Base-by-base conservation (phyloP, 2,888 invertebrate genomes). In the Villa cingulata region DNA sequence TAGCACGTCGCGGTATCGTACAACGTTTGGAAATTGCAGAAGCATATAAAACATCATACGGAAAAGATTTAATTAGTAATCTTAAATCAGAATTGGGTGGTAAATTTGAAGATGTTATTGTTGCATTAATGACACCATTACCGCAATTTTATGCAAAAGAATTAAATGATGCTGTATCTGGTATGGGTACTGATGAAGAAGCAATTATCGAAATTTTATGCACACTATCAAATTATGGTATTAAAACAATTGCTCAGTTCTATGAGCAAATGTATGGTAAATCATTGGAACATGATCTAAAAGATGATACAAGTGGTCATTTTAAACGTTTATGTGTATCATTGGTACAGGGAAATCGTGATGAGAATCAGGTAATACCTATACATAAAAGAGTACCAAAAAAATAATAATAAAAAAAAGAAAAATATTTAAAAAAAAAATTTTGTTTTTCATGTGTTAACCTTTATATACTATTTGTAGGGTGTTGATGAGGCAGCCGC, bases 291-390 rank as follows among this genome's bases (percentile, higher is more conserved):
- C 80, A 80, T 9, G 91, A 91, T 63, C 72, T 95, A 57, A 85
- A 85, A 63, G 87, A 85, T 44, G 96, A 96, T 66, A 92, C 94
- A 9, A 91, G 91, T 14, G 95, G 95, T n/a, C 86, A 90, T 68
- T 96, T 96, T 72, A 87, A 88, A 71, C 78, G 91, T 50, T 75
- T 96, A 43, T 80, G 92, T 58, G 85, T 95, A 19, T 90, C 92
- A 0, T 72, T 91, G 45, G 82, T 83, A 57, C 84, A 85, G 75
- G 89, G 87, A 49, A 90, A 89, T 63, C 81, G 95, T 43, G 88
- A 90, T 64, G 95, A 96, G 72, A 85, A 85, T 70, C 82, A 67
- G 53, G 62, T 61, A 53, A 55, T 51, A 32, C 14, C 10, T 34
- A 34, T 37, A 43, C 34, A 15, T 15, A 19, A n/a, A 20, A 18